Base-by-base conservation (phyloP, 2,888 invertebrate species). In the Quadroppia sp. region DNA sequence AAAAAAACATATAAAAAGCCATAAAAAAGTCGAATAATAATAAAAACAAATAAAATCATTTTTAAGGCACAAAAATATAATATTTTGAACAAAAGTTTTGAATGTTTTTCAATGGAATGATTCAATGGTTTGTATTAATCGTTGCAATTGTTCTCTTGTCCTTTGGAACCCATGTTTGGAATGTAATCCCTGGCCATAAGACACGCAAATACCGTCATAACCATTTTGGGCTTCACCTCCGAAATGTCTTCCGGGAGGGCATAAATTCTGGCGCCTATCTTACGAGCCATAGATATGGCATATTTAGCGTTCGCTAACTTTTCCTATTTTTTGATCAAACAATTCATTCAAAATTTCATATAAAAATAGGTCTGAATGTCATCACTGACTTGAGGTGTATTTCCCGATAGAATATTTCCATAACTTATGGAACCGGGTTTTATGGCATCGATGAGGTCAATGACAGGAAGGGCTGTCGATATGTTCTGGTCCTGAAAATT, bases 181-280 rank as follows among this genome's bases (percentile, higher is more conserved):
- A 94, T 88, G 84, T 94, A 95, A 86, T 96, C 97, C 81, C 93
- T 87, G 36, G 94, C 94, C 98, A 99, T 99, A 81, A 99, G 87
- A 82, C 98, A 98, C 36, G 99, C 98, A 85, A 99, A 99, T 79
- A 99, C 92, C 3, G 99, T 99, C 97, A 99, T 95, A 75, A 99
- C 92, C 96, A 99, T 94, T 85, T 97, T 99, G 74, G 90, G 92
- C 83, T 98, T 98, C 28, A 95, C 90, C 85, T 99, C 97, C 48
- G 95, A 92, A 81, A 99, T 97, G 85, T 99, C 98, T 83, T 99
- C 98, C 20, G 98, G 98, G 76, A 99, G 86, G 9, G 99, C 99
- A 84, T 99, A 99, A 23, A 99, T 95, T 76, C 95, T 88, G 71
- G 97, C 98, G 77, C 99, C 99, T 81, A 93, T 92, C 81, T 97